Evolutionary conservation across 2,113 vertebrate genomes (phyloP).

Genomic region (Cromileptes altivelis): DNA sequence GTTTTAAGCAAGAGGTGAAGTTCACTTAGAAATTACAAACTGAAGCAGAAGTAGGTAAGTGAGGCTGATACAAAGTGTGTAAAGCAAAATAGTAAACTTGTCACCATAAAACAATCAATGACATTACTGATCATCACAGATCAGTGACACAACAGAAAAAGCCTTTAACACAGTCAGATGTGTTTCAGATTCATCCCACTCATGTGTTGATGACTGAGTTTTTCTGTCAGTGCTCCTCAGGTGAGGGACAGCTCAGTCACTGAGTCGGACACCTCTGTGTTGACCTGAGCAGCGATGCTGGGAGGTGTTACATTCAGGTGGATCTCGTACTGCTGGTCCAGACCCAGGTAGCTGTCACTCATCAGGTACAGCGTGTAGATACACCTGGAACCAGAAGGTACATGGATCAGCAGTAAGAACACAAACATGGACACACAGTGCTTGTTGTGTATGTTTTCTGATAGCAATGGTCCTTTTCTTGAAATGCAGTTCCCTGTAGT

Average conservation of each 20-base stretch:
- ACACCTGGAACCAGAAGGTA: conserved; percentile 81
- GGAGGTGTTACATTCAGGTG: conserved; percentile 88
- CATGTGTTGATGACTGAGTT: neutral
- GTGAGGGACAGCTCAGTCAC: conserved; percentile 63
- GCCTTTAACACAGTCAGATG: neutral
- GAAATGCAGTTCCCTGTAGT: no score
- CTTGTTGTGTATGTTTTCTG: neutral
- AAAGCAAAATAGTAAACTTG: neutral
- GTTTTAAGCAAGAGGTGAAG: neutral
- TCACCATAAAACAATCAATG: neutral
- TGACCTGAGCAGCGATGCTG: conserved; percentile 83
- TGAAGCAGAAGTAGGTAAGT: neutral
- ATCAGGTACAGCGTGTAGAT: conserved; percentile 98
- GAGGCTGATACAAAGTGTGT: neutral
- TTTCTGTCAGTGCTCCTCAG: conserved; percentile 52
- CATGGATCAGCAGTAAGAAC: neutral
- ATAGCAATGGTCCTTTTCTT: neutral
- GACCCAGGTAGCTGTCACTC: conserved; percentile 97
- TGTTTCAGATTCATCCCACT: neutral
- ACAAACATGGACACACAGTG: neutral
- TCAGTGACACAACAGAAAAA: neutral
- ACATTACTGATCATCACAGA: no score
- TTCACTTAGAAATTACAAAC: neutral
- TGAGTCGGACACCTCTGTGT: conserved; percentile 81
- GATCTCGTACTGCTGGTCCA: conserved; percentile 98